Evolutionary conservation across 1,140 invertebrate species (phyloP).

Genomic region (Drosophila nigromelanica): DNA sequence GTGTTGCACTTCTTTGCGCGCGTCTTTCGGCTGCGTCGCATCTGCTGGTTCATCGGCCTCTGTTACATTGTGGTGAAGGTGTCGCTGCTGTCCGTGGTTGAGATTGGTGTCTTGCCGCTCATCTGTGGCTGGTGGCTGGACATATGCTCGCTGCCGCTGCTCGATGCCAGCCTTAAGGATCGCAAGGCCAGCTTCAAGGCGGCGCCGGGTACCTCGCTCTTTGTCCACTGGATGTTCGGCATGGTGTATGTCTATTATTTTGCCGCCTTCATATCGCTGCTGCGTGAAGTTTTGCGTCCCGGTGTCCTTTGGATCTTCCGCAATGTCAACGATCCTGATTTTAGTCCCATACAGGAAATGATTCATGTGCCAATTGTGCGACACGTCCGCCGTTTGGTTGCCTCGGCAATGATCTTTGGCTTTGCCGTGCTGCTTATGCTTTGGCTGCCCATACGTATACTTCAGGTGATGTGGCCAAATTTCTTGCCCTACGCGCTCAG

Average conservation of each 20-base stretch:
- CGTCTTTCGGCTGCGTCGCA: constrained; percentile 90
- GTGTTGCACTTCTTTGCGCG: constrained; percentile 92
- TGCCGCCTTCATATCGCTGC: constrained; percentile 94
- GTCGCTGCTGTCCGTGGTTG: constrained; percentile 95
- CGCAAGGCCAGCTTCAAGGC: constrained; percentile 93
- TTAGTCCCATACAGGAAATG: constrained; percentile 99
- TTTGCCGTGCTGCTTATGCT: constrained; percentile 97
- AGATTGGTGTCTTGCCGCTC: constrained; percentile 98
- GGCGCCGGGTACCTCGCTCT: constrained; percentile 97
- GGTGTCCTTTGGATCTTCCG: constrained; percentile 98
- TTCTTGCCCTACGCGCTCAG: constrained; percentile 97
- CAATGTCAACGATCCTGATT: constrained; percentile 99
- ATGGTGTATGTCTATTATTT: constrained; percentile 99
- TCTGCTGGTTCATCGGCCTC: constrained; percentile 94
- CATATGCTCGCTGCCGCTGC: constrained; percentile 97
- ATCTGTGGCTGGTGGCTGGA: constrained; percentile 99
- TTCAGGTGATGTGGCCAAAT: constrained; percentile 92
- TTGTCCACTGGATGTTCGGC: constrained; percentile 99
- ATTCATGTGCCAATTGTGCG: constrained; percentile 97
- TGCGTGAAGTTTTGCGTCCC: constrained; percentile 96
- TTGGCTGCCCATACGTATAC: constrained; percentile 95
- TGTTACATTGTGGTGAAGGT: constrained; percentile 99
- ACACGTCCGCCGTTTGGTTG: constrained; percentile 94
- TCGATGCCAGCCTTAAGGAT: constrained; percentile 95
- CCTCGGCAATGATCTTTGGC: constrained; percentile 98